phyloP scores from a whole-genome alignment of 1,140 invertebrate species.

The Oryzaephilus surinamensis region DNA sequence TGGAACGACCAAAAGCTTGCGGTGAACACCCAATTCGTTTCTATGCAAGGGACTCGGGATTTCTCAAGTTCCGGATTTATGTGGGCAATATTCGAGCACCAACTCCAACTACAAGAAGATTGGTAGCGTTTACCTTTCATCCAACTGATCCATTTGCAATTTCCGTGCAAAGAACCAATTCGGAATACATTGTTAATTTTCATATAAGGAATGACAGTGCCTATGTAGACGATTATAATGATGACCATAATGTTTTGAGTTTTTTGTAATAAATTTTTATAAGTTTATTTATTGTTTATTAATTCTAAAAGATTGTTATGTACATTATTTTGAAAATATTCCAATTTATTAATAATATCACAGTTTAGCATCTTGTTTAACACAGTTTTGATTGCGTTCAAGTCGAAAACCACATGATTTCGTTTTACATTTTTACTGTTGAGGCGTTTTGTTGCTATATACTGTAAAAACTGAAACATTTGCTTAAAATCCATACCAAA shows the following conservation, averaged over 20 bases:
- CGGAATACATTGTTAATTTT: conserved; percentile 95
- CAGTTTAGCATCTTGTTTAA: too few species aligned
- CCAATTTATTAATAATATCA: too few species aligned
- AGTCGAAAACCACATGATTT: conserved; percentile 41
- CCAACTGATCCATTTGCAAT: conserved; percentile 93
- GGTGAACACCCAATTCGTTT: conserved; percentile 91
- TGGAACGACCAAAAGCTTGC: conserved; percentile 90
- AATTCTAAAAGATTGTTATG: too few species aligned
- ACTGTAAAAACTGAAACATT: conserved; percentile 57
- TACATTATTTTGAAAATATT: too few species aligned
- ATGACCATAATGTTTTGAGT: not conserved
- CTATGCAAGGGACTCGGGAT: conserved; percentile 78
- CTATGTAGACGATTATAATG: conserved; percentile 1
- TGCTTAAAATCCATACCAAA: conserved; percentile 73
- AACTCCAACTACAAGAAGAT: conserved; percentile 52
- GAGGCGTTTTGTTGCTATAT: conserved; percentile 48
- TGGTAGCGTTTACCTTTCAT: conserved; percentile 98
- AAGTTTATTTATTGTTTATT: too few species aligned
- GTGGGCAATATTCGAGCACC: conserved; percentile 56
- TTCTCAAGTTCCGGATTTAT: conserved; percentile 82
- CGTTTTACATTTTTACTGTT: conserved; percentile 33
- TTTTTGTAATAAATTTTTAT: not conserved
- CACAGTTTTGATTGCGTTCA: conserved; percentile 35
- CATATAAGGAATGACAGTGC: conserved; percentile 66
- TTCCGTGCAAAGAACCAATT: conserved; percentile 87